Base-by-base conservation (phyloP, 2,888 invertebrate species). In the Sminthurinus aureus region DNA sequence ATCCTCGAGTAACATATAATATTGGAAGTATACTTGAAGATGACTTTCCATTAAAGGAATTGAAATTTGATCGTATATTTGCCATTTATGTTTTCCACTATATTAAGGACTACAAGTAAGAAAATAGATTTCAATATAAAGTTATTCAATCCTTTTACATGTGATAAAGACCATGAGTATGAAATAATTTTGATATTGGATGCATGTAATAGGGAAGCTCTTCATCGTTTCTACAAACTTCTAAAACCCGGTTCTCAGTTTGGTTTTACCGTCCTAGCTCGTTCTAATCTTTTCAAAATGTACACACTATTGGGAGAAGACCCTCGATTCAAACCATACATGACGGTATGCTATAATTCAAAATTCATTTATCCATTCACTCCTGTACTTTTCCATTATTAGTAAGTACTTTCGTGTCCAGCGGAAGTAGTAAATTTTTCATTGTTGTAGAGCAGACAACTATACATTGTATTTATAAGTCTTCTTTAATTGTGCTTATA, bases 71-170 rank as follows among this genome's bases (percentile, higher is more conserved):
- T 69, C 83, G 83, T 38, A 84, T 87, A 18, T 87, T 87, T 82
- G 24, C 86, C 51, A 77, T 87, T 22, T 86, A 87, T 79, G 87
- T 87, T 9, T 82, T 87, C 20, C 87, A 87, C 73, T 86, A 85
- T 69, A 83, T 86, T 18, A 75, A 67, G 26, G 81, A 87, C 52
- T 84, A 85, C 66, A 82, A 79, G 85, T 86, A 84, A 75, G 79
- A 9, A 20, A 81, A 15, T 15, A 12, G 20, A 75, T 26, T 13
- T 22, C 13, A 11, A 24, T 75, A 75, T 11, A 12, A 13, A 64
- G 64, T 64, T 15, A 13, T 64, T 11, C 15, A 11, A 11, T 64
- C 12, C 64, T 4, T 67, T 67, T 9, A 9, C 6, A 67, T 67
- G 6, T 9, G 15, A 67, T 4, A 64, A n/a, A n/a, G n/a, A n/a